A percentile compares a stretch with the other conserved stretches of the same genome.
phyloP scores from a whole-genome alignment of 2,113 vertebrate genomes.

The Melanostigma gelatinosum region DNA sequence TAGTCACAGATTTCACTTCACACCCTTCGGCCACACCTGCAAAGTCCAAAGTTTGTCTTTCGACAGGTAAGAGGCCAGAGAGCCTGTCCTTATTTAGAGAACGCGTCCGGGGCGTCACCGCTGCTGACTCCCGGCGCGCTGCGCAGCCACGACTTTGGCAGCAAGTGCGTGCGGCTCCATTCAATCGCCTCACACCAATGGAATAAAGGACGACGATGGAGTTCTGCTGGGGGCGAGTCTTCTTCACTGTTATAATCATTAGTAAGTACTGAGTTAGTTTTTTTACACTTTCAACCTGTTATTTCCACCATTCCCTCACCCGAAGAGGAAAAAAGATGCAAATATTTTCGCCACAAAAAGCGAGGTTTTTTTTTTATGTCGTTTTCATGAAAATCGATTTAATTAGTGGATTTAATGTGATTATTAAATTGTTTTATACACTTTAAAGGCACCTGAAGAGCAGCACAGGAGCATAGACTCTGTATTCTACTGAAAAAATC shows the following conservation, averaged over 20 bases:
- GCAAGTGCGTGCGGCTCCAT: conserved; percentile 49
- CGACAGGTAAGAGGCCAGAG: conserved; percentile 19
- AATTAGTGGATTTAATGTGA: background rate
- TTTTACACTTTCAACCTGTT: background rate
- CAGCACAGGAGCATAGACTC: too few species aligned
- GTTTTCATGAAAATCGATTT: background rate
- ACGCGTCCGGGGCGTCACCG: conserved; percentile 44
- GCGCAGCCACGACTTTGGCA: conserved; percentile 40
- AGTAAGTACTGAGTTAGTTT: conserved; percentile 56
- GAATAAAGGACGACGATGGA: conserved; percentile 64
- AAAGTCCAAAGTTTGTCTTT: background rate
- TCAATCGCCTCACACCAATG: conserved; percentile 25
- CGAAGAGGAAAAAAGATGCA: background rate
- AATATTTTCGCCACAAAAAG: background rate
- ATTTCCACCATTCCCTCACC: background rate
- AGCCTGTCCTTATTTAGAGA: conserved; percentile 47
- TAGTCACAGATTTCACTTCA: background rate
- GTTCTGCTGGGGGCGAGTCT: conserved; percentile 22
- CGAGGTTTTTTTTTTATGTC: background rate
- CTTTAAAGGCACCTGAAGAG: background rate
- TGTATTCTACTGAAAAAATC: background rate
- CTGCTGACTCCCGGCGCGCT: background rate
- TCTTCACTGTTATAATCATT: conserved; percentile 38
- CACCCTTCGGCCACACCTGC: background rate
- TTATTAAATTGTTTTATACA: background rate